Evolutionary conservation across 2,888 invertebrate species (phyloP).

Genomic region (Nomada lathburiana): DNA sequence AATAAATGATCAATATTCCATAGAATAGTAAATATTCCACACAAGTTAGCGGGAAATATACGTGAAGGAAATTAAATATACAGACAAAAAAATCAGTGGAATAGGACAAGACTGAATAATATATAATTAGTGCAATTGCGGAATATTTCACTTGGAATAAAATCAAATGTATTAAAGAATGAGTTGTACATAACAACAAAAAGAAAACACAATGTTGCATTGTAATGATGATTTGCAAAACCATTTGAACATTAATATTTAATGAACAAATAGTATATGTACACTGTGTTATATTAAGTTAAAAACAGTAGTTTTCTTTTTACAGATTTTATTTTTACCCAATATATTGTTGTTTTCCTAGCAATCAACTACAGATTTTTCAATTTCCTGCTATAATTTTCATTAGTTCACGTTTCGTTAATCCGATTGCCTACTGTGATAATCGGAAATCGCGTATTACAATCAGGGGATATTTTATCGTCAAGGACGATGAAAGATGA

Average conservation of each 20-base stretch:
- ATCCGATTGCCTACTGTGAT: conserved; percentile 53
- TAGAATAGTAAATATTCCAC: too few species aligned
- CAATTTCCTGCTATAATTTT: conserved; percentile 28
- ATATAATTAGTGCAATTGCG: too few species aligned
- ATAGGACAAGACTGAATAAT: too few species aligned
- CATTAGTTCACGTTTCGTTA: conserved; percentile 18
- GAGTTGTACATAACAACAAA: neutral
- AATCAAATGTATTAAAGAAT: too few species aligned
- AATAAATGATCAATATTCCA: neutral
- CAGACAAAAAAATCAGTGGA: too few species aligned
- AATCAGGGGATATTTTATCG: conserved; percentile 48
- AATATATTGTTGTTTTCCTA: neutral
- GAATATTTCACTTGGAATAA: too few species aligned
- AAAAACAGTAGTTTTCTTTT: too few species aligned
- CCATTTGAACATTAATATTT: neutral
- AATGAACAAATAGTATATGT: neutral
- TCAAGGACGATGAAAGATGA: conserved; percentile 29
- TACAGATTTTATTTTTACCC: neutral
- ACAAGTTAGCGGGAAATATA: too few species aligned
- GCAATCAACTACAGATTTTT: conserved; percentile 12
- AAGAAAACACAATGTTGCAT: neutral
- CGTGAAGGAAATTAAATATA: too few species aligned
- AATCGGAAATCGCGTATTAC: conserved; percentile 44
- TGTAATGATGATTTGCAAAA: neutral
- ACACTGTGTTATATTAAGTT: too few species aligned